Percentiles rank a stretch among this genome's conserved stretches.
Evolutionary conservation across 2,113 vertebrate genomes (phyloP).

Genomic region (Pachypanchax playfairii): DNA sequence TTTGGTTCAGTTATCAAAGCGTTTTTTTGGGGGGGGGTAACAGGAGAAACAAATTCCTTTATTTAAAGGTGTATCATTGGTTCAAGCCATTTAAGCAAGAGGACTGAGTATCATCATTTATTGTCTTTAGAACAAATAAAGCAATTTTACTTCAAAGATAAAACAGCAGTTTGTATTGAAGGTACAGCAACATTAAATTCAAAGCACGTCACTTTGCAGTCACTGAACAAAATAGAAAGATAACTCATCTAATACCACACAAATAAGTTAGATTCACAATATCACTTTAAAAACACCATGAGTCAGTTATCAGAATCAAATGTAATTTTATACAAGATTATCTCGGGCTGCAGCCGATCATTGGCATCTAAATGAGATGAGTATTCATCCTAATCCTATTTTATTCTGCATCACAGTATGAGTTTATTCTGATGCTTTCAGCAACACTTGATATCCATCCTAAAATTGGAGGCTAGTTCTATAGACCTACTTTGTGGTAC

Average conservation of each 20-base stretch:
- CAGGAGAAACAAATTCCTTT: constrained; percentile 36
- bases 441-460: constrained; percentile 42
- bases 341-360: constrained; percentile 57
- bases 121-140: constrained; percentile 58
- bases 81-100: constrained; percentile 22
- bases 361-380: constrained; percentile 54
- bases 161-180: constrained; percentile 79
- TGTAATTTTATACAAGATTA: constrained; percentile 51
- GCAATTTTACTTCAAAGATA: constrained; percentile 47
- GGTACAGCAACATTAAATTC: constrained; percentile 76
- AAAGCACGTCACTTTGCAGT: constrained; percentile 75
- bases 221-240: constrained; percentile 70
- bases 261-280: constrained; percentile 79
- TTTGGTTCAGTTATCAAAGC: constrained; percentile 73
- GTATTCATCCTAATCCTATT: constrained; percentile 56
- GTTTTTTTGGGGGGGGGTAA: constrained; percentile 34
- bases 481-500: constrained; percentile 62
- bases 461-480: constrained; percentile 48
- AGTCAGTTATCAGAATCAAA: constrained; percentile 61
- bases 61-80: constrained; percentile 24
- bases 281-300: constrained; percentile 69
- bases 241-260: constrained; percentile 71
- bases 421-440: constrained; percentile 32
- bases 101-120: constrained; percentile 27
- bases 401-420: constrained; percentile 49